Base-by-base conservation (phyloP, 2,113 vertebrate species). In the Mus pahari region DNA sequence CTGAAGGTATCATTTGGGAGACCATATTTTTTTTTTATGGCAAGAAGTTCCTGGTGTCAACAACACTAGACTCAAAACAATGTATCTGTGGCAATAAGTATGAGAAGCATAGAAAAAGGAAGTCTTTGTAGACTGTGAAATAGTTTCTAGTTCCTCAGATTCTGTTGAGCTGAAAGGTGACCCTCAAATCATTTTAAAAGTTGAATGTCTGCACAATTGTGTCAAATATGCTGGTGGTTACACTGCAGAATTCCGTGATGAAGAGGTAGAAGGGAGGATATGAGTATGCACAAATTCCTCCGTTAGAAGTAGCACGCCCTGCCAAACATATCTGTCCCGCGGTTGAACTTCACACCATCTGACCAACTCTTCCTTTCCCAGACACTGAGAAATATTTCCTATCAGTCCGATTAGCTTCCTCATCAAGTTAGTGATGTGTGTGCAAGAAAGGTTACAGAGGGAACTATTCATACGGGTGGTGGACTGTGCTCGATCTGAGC, bases 341-440 rank as follows among this genome's bases (percentile, higher is more conserved):
- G 4, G 68, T n/a, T 91, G 89, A 91, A 94, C 89, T 96, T 98
- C 96, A 97, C 96, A 98, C 94, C 77, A 86, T 97, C 89, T 95
- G 88, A 97, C 95, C 93, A 78, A 89, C 62, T 97, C 92, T 98
- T 97, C 97, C 95, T 98, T 97, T 98, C 94, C 89, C 96, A 97
- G 92, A 24, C 86, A 83, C 36, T 71, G 42, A 93, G 75, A 95
- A 94, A 92, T 90, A 75, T 89, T 94, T 98, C 82, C 92, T 68
- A 78, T 53, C 77, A 89, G 91, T 90, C 81, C 66, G 89, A 10
- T 11, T 86, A 62, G 36, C 60, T 84, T 94, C 73, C 77, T 96
- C 93, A 96, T 24, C 28, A 73, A 26, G 17, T 73, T 19, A 89
- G 45, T 28, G 20, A 68, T 96, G 95, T 2, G 4, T 39, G 7